Percentiles rank a stretch among this genome's conserved stretches.
phyloP scores from a whole-genome alignment of 2,888 invertebrate species.

The Cryptophagus acutangulus region DNA sequence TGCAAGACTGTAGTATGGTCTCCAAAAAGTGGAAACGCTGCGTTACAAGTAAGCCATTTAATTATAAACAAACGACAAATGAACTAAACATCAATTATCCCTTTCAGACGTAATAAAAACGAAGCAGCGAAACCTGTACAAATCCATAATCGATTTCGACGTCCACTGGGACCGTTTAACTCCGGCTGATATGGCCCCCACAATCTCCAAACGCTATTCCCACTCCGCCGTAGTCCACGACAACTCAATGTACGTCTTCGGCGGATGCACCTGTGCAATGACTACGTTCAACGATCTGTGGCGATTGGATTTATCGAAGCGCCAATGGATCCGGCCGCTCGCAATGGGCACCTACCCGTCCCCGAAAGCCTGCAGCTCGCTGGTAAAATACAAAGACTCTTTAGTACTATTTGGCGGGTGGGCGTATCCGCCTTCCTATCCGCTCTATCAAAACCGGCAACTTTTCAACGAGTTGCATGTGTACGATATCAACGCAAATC shows the following conservation, averaged over 20 bases:
- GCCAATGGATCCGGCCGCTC: slow-evolving; percentile 79
- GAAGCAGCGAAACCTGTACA: slow-evolving; percentile 67
- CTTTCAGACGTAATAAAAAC: slow-evolving; percentile 71
- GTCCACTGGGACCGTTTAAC: slow-evolving; percentile 68
- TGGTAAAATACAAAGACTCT: slow-evolving; percentile 80
- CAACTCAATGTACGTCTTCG: slow-evolving; percentile 91
- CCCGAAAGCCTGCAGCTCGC: slow-evolving; percentile 90
- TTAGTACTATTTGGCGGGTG: slow-evolving; percentile 84
- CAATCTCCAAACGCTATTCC: slow-evolving; percentile 87
- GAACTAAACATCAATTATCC: slow-evolving; percentile 2
- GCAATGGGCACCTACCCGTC: slow-evolving; percentile 88
- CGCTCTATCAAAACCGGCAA: slow-evolving; percentile 77
- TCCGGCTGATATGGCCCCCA: slow-evolving; percentile 57
- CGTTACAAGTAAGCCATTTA: slow-evolving; percentile 68
- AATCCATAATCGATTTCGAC: slow-evolving; percentile 71
- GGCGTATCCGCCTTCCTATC: slow-evolving; percentile 86
- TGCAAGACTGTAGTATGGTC: slow-evolving; percentile 80
- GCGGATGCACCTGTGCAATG: slow-evolving; percentile 89
- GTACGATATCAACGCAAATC: slow-evolving; percentile 74
- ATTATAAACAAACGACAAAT: slow-evolving; percentile 8
- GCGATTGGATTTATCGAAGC: slow-evolving; percentile 81
- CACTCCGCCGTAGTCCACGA: slow-evolving; percentile 82
- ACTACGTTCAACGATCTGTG: slow-evolving; percentile 97
- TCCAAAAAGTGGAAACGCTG: slow-evolving; percentile 82
- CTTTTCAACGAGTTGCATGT: slow-evolving; percentile 90